Percentiles rank a stretch among this genome's conserved stretches.
Conservation (phyloP, 2,797 vertebrate genomes). For the Agapornis canus region DNA sequence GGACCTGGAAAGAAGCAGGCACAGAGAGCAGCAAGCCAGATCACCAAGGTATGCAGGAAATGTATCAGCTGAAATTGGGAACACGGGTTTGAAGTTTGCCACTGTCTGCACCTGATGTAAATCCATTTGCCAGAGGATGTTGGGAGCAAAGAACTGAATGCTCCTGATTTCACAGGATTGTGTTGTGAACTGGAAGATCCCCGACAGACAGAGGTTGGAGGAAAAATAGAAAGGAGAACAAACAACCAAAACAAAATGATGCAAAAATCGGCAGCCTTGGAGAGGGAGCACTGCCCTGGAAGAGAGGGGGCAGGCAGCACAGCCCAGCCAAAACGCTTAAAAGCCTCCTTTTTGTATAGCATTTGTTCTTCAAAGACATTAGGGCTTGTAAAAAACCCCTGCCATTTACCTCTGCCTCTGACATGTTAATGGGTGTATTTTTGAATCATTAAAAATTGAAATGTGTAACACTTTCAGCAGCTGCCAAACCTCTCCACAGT, state of each 20-base stretch:
- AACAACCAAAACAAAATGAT: not conserved
- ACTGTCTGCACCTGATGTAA: slow-evolving; percentile 35
- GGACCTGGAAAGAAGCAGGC: not conserved
- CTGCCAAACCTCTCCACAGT: slow-evolving; percentile 36
- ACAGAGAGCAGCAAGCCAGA: not conserved
- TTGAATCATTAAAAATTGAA: slow-evolving; percentile 75
- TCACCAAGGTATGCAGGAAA: not conserved
- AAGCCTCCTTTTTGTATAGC: slow-evolving; percentile 5
- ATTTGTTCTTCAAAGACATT: slow-evolving; percentile 57
- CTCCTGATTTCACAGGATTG: not conserved
- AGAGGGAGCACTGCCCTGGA: not conserved
- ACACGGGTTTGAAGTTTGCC: not conserved
- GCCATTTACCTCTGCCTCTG: slow-evolving; percentile 62
- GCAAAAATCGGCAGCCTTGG: not conserved
- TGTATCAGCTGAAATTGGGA: not conserved
- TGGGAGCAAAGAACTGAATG: not conserved
- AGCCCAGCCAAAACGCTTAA: not conserved
- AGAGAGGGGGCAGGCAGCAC: not conserved
- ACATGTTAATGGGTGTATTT: slow-evolving; percentile 71
- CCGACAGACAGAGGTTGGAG: not conserved
- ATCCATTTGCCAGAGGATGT: not conserved
- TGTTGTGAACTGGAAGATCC: not conserved
- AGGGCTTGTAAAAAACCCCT: slow-evolving; percentile 32
- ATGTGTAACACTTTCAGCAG: slow-evolving; percentile 51
- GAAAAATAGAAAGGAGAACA: not conserved